Base-by-base conservation (phyloP, 2,888 invertebrate species). In the Lampropteryx suffumata region DNA sequence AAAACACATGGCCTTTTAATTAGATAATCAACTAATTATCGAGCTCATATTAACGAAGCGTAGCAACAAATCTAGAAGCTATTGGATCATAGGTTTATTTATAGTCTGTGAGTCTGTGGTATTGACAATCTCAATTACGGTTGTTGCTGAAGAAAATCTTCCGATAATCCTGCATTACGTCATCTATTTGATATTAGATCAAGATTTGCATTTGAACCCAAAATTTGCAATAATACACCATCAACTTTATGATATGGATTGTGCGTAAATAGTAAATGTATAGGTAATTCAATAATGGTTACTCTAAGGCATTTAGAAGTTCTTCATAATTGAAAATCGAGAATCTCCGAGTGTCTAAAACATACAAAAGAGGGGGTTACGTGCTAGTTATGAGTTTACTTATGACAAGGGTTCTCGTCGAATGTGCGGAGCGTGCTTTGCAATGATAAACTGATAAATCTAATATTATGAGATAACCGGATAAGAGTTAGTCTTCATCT, bases 401-500 rank as follows among this genome's bases (percentile, higher is more conserved):
- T n/a, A n/a, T n/a, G n/a, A n/a, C n/a, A n/a, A n/a, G n/a, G n/a
- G n/a, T n/a, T n/a, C n/a, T n/a, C n/a, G n/a, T n/a, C n/a, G n/a
- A n/a, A n/a, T n/a, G n/a, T n/a, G n/a, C n/a, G n/a, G n/a, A n/a
- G n/a, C n/a, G n/a, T n/a, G n/a, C n/a, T n/a, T n/a, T n/a, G n/a
- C n/a, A n/a, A n/a, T n/a, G 34, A 27, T 35, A 48, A 35, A 41
- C 41, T 28, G 13, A 50, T 50, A 53, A 24, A 34, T 24, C 46
- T 41, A 46, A 48, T 34, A 34, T 27, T 24, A 35, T 37, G 33
- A 41, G 40, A 40, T 50, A 37, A 27, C 26, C 41, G 30, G 47
- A 55, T 58, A 53, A 48, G 40, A 57, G 36, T 49, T 48, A 40
- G 45, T 30, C 48, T 53, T 35, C 24, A 40, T 34, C 34, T 46